Conservation (phyloP, 2,888 invertebrate genomes). For the Platypus cylindrus region DNA sequence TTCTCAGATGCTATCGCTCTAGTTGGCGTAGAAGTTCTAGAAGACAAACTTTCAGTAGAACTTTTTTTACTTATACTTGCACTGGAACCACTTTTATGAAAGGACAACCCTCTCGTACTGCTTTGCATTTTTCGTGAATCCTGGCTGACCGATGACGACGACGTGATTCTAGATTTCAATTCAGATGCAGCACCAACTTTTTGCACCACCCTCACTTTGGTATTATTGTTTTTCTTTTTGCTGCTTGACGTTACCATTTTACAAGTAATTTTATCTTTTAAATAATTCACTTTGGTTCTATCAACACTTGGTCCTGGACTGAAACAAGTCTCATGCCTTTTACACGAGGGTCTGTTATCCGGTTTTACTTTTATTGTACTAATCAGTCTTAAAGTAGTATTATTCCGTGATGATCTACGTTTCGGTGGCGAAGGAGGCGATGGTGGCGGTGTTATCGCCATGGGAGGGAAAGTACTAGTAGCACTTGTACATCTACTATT, state of each 20-base stretch:
- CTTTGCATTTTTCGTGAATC: slow-evolving; percentile 36
- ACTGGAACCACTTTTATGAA: slow-evolving; percentile 12
- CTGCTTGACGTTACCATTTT: slow-evolving; percentile 36
- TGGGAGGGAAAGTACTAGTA: no score
- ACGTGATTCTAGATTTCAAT: slow-evolving; percentile 31
- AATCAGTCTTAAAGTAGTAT: slow-evolving; percentile 52
- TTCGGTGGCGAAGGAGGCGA: slow-evolving; percentile 61
- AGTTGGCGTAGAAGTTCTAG: slow-evolving; percentile 12
- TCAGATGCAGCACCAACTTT: slow-evolving; percentile 27
- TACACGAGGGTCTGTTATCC: slow-evolving; percentile 26
- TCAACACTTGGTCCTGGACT: slow-evolving; percentile 28
- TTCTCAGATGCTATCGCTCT: slow-evolving; percentile 44
- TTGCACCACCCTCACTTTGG: slow-evolving; percentile 25
- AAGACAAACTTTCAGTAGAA: slow-evolving; percentile 9
- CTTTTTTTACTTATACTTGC: slow-evolving; percentile 12
- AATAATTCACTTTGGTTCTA: slow-evolving; percentile 44
- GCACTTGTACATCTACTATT: slow-evolving; percentile 27
- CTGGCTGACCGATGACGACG: slow-evolving; percentile 33
- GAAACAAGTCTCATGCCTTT: slow-evolving; percentile 42
- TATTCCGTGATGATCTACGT: slow-evolving; percentile 62
- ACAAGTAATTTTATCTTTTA: slow-evolving; percentile 48
- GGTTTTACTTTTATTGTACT: slow-evolving; percentile 38
- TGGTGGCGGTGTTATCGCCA: no score
- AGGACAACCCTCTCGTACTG: slow-evolving; percentile 18
- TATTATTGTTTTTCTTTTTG: slow-evolving; percentile 23